A percentile compares a stretch with the other conserved stretches of the same genome.
These are phyloP conservation scores for Addax nasomaculatus DNA, from an alignment of 2,113 vertebrate species.

Conservation along the genomic window DNA sequence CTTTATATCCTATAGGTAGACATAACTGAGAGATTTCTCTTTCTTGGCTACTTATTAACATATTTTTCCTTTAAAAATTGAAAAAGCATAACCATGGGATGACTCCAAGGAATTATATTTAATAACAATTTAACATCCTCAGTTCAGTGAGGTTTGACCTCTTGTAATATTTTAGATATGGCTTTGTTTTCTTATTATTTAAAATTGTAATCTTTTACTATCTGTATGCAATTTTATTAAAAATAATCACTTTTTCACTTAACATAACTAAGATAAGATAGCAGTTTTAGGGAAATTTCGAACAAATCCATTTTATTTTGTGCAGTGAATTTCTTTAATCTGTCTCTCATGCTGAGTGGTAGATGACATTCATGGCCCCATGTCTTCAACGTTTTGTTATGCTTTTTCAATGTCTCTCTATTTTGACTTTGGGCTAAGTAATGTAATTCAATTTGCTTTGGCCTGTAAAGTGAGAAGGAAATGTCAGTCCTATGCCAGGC, in stretches of 20 bases:
- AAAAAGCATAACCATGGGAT: background rate
- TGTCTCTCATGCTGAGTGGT: background rate
- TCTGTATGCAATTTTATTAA: background rate
- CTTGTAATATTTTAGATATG: background rate
- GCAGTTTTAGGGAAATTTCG: background rate
- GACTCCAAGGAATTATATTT: background rate
- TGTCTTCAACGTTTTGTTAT: background rate
- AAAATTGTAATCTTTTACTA: background rate
- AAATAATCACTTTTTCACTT: background rate
- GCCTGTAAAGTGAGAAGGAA: background rate
- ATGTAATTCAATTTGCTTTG: background rate
- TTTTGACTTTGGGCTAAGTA: background rate
- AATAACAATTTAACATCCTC: background rate
- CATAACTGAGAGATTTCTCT: background rate
- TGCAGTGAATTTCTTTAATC: background rate
- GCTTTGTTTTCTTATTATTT: background rate
- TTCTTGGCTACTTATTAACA: background rate
- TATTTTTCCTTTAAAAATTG: background rate
- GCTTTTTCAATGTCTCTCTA: background rate
- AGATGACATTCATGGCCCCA: no score
- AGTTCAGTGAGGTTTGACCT: background rate
- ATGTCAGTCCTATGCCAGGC: background rate
- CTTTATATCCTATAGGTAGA: background rate
- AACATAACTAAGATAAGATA: background rate
- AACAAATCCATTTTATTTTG: background rate